A percentile compares a stretch with the other conserved stretches of the same genome.
Conservation (phyloP, 2,113 vertebrate genomes). For the Siniperca knerii region DNA sequence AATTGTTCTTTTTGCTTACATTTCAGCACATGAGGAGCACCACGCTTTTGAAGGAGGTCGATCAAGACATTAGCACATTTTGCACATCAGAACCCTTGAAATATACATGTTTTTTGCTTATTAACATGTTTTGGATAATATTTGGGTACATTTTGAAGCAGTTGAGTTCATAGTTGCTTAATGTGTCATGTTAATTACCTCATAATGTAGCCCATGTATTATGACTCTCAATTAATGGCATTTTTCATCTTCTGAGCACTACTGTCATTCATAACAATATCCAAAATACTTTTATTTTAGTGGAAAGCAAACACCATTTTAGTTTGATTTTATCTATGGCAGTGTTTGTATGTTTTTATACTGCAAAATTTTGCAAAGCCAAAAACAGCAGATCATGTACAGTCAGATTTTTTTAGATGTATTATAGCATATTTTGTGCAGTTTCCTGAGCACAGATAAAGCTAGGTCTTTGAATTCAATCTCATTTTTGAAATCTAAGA, state of each 20-base stretch:
- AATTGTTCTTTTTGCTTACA: constrained; percentile 49
- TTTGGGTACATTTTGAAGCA: constrained; percentile 32
- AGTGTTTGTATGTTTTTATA: constrained; percentile 65
- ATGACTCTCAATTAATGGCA: constrained; percentile 10
- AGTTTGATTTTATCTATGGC: constrained; percentile 38
- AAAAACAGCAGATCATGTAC: constrained; percentile 47
- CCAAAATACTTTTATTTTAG: constrained; percentile 40
- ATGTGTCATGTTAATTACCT: constrained; percentile 54
- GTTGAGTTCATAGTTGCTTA: constrained; percentile 33
- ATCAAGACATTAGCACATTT: constrained; percentile 87
- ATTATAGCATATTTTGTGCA: constrained; percentile 31
- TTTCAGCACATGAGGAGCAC: constrained; percentile 95
- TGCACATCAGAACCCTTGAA: constrained; percentile 68
- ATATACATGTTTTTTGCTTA: constrained; percentile 25
- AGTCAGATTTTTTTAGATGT: constrained; percentile 45
- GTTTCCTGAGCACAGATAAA: constrained; percentile 46
- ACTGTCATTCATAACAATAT: constrained; percentile 38
- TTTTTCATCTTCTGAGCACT: constrained; percentile 30
- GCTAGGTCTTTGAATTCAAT: constrained; percentile 33
- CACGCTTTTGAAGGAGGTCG: constrained; percentile 95
- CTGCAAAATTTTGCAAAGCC: constrained; percentile 51
- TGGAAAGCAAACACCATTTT: constrained; percentile 6
- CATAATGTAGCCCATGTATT: constrained; percentile 37
- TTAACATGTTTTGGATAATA: constrained; percentile 34
- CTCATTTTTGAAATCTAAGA: constrained; percentile 25